A percentile compares a stretch with the other conserved stretches of the same genome.
These are phyloP conservation scores for Coregonus sp. DNA, from an alignment of 2,797 vertebrate species.

Conservation along the genomic window DNA sequence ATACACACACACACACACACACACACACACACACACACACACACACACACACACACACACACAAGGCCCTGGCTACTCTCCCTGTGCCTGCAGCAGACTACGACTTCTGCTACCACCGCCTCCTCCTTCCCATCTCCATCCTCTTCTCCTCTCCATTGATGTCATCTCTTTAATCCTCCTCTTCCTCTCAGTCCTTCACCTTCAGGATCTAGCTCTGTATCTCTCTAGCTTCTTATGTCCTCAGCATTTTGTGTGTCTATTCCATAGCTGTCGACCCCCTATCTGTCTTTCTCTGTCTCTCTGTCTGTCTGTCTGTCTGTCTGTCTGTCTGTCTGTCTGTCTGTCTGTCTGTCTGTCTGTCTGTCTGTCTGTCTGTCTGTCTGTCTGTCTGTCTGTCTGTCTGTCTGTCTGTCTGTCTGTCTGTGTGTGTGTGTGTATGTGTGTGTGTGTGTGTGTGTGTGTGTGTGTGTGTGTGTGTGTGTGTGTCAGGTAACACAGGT, in stretches of 20 bases:
- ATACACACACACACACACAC: not conserved
- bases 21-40: not conserved
- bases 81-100: not conserved
- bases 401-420: too few species aligned
- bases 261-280: not conserved
- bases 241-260: not conserved
- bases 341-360: not conserved
- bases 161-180: not conserved
- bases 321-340: not conserved
- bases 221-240: not conserved
- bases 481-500: too few species aligned
- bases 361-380: not conserved
- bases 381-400: not conserved
- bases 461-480: not conserved
- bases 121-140: not conserved
- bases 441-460: not conserved
- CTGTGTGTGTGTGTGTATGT: not conserved
- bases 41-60: not conserved
- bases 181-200: not conserved
- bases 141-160: too few species aligned
- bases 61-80: not conserved
- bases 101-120: not conserved
- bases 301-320: not conserved
- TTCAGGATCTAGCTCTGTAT: not conserved
- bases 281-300: not conserved